Base-by-base conservation (phyloP, 1,140 invertebrate genomes). In the Achroia grisella region DNA sequence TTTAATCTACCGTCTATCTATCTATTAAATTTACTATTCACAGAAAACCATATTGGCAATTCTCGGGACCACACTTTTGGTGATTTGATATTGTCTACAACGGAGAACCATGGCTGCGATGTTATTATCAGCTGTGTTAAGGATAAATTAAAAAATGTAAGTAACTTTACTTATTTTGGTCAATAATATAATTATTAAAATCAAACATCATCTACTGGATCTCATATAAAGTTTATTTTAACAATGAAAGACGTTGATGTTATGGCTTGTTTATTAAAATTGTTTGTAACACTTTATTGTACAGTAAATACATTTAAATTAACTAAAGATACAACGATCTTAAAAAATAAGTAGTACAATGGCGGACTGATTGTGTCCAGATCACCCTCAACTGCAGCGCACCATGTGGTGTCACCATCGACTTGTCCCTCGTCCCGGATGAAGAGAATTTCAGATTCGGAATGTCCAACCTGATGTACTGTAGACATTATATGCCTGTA, bases 21-120 rank as follows among this genome's bases (percentile, higher is more conserved):
- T 14, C 9, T 35, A 14, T 14, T 12, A 15, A 14, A 14, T 35
- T 9, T 48, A 37, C 14, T 8, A 32, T 32, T 62, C 55, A 6
- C 50, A 63, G 71, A 61, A 17, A 44, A 55, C 14, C 48, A 86
- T 13, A 86, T 88, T 15, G 81, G 77, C 8, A 74, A 74, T 54
- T 87, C 86, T 5, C 64, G 80, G 11, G 81, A 87, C 41, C 44
- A 48, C 2, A 64, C 45, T 27, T 88, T 86, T 42, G 63, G 71
- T 48, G 71, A 79, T 48, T 66, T 84, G 54, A 58, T 89, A 10
- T 39, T 76, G 10, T 15, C 31, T 10, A 51, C 58, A n/a, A 88
- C 86, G 0, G 52, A 80, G 0, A 76, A 77, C 0, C 10, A 48
- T 8, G 89, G 89, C 33, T 88, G 89, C 11, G 77, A 89, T 55